These are phyloP conservation scores for Melanostoma mellinum DNA, from an alignment of 2,888 invertebrate species.

Conservation along the genomic window DNA sequence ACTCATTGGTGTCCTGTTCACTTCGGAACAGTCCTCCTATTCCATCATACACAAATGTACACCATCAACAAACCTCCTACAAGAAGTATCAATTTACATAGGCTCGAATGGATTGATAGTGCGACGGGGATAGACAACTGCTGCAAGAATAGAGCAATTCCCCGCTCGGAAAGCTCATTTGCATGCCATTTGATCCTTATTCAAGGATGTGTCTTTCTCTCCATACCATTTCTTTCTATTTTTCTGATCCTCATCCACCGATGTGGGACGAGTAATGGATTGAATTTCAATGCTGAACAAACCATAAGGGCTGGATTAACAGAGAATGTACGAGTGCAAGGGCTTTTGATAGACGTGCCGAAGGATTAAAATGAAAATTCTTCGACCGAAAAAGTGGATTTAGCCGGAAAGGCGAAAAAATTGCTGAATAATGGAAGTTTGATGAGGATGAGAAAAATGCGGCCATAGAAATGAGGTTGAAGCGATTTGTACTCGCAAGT, in stretches of 20 bases:
- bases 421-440: constrained; percentile 53
- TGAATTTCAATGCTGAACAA: constrained; percentile 64
- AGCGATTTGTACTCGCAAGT: constrained; percentile 27
- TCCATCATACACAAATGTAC: background rate
- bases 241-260: background rate
- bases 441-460: constrained; percentile 49
- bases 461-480: constrained; percentile 26
- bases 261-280: constrained; percentile 57
- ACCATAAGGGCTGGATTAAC: constrained; percentile 52
- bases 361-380: constrained; percentile 71
- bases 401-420: constrained; percentile 41
- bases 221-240: constrained; percentile 16
- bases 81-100: constrained; percentile 62
- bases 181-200: constrained; percentile 70
- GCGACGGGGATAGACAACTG: constrained; percentile 35
- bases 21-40: constrained; percentile 19
- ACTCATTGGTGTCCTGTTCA: constrained; percentile 31
- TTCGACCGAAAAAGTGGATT: constrained; percentile 36
- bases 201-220: constrained; percentile 42
- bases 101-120: constrained; percentile 38
- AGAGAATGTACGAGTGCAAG: constrained; percentile 38
- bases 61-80: background rate
- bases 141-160: constrained; percentile 56
- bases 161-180: constrained; percentile 57
- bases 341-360: constrained; percentile 45